A percentile compares a stretch with the other conserved stretches of the same genome.
phyloP scores from a whole-genome alignment of 2,797 vertebrate species.

The Clarias laeviceps region DNA sequence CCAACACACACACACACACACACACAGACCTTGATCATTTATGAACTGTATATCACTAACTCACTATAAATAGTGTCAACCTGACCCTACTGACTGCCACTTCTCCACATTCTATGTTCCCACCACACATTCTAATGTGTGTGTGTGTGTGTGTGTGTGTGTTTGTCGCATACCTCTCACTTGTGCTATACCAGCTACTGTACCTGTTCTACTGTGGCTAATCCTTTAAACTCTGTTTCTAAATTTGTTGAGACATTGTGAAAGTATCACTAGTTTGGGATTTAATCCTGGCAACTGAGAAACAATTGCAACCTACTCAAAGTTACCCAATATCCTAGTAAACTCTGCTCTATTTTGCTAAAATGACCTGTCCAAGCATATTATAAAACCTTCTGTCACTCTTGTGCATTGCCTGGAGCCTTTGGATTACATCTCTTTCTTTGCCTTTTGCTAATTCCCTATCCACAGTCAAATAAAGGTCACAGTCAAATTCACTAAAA shows the following conservation, averaged over 20 bases:
- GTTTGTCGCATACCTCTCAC: constrained; percentile 5
- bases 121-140: not conserved
- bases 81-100: constrained; percentile 50
- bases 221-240: not conserved
- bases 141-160: not conserved
- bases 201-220: not conserved
- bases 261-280: not conserved
- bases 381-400: not conserved
- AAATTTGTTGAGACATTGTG: not conserved
- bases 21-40: constrained; percentile 21
- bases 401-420: not conserved
- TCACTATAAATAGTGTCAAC: constrained; percentile 19
- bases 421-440: not conserved
- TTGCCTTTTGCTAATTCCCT: not conserved
- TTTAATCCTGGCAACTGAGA: constrained; percentile 9
- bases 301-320: not conserved
- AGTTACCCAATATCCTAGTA: constrained; percentile 14
- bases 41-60: constrained; percentile 21
- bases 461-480: constrained; percentile 2
- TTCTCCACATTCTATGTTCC: constrained; percentile 21
- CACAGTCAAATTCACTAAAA: not conserved
- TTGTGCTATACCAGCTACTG: constrained; percentile 30
- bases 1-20: constrained; percentile 7
- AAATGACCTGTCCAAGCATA: not conserved
- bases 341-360: constrained; percentile 20